Evolutionary conservation across 2,888 invertebrate genomes (phyloP).

Genomic region (Halictus quadricinctus): DNA sequence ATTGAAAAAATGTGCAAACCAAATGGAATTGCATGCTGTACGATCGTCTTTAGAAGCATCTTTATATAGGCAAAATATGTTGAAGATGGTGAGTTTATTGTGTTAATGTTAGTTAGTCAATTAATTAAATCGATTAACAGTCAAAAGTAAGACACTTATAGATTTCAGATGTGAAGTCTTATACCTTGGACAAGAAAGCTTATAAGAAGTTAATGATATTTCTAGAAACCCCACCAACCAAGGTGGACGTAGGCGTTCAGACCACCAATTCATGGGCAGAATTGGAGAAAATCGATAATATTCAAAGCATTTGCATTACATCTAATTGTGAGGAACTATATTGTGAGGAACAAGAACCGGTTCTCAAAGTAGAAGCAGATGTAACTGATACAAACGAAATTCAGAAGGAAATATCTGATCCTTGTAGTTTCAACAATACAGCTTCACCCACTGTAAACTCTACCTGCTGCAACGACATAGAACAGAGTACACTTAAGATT

Average conservation of each 20-base stretch:
- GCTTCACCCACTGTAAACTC: conserved; percentile 50
- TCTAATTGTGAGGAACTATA: conserved; percentile 56
- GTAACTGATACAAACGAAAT: background rate
- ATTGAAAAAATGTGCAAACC: conserved; percentile 73
- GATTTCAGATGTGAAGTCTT: conserved; percentile 75
- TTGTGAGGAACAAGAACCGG: background rate
- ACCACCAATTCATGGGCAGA: conserved; percentile 63
- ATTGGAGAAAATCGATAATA: conserved; percentile 47
- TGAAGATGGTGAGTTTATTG: conserved; percentile 70
- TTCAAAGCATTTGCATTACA: conserved; percentile 55
- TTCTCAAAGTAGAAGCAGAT: conserved; percentile 20
- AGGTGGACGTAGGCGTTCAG: conserved; percentile 71
- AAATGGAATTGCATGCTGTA: conserved; percentile 75
- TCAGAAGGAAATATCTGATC: conserved; percentile 16
- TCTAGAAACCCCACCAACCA: conserved; percentile 67
- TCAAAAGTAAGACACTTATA: conserved; percentile 54
- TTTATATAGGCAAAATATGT: conserved; percentile 75
- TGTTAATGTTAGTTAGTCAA: conserved; percentile 2
- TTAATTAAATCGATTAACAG: conserved; percentile 11
- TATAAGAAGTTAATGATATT: conserved; percentile 73
- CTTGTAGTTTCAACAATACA: conserved; percentile 25
- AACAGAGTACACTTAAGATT: conserved; percentile 11
- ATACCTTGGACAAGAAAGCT: conserved; percentile 69
- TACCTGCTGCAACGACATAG: conserved; percentile 27
- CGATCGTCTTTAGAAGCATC: conserved; percentile 72